A percentile compares a stretch with the other conserved stretches of the same genome.
Conservation (phyloP, 1,140 invertebrate species). For the Octopus sinensis region DNA sequence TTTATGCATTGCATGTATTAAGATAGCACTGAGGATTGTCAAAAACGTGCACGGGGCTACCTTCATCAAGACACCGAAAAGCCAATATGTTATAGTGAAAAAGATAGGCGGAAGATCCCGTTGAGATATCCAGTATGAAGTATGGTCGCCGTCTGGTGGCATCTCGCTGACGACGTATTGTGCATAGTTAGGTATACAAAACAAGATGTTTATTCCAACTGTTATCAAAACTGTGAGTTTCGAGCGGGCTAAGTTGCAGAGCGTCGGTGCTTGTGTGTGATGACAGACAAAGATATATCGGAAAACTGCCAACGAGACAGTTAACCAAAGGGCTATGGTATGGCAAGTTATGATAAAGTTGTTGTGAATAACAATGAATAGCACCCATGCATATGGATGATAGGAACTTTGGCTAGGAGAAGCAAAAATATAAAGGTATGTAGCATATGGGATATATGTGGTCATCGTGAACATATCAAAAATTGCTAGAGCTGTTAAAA, state of each 20-base stretch:
- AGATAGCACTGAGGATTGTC: slow-evolving; percentile 75
- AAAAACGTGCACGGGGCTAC: slow-evolving; percentile 75
- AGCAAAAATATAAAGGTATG: slow-evolving; percentile 61
- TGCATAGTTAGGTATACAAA: slow-evolving; percentile 74
- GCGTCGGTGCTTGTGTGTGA: slow-evolving; percentile 68
- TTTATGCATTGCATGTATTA: slow-evolving; percentile 70
- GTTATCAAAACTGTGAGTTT: slow-evolving; percentile 72
- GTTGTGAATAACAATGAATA: slow-evolving; percentile 51
- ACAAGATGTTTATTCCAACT: slow-evolving; percentile 70
- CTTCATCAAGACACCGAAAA: slow-evolving; percentile 83
- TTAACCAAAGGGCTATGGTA: slow-evolving; percentile 90
- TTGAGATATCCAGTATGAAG: slow-evolving; percentile 37
- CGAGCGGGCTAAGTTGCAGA: slow-evolving; percentile 75
- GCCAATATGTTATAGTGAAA: slow-evolving; percentile 67
- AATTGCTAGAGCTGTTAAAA: slow-evolving; percentile 78
- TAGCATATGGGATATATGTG: slow-evolving; percentile 79
- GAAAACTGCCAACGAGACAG: slow-evolving; percentile 88
- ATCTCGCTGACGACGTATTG: slow-evolving; percentile 37
- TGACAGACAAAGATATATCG: slow-evolving; percentile 82
- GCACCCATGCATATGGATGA: slow-evolving; percentile 47
- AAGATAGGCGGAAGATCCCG: slow-evolving; percentile 35
- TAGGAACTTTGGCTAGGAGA: slow-evolving; percentile 22
- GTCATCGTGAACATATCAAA: slow-evolving; percentile 84
- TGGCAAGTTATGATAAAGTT: slow-evolving; percentile 79
- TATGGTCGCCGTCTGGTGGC: background rate